phyloP scores from a whole-genome alignment of 2,797 vertebrate genomes.

The Hephaestus fuliginosus region DNA sequence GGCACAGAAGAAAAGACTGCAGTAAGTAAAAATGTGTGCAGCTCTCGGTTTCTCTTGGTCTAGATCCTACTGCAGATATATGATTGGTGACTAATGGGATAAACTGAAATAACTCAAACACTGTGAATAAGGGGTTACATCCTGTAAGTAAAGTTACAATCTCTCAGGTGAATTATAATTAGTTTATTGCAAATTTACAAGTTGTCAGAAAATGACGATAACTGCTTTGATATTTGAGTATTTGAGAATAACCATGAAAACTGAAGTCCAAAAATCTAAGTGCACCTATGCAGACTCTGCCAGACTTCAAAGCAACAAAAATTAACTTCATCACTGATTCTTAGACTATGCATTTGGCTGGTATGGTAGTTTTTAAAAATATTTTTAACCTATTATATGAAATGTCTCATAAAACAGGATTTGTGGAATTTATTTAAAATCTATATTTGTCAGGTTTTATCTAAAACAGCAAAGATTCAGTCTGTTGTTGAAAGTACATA shows the following conservation, averaged over 20 bases:
- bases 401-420: background rate
- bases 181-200: background rate
- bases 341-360: background rate
- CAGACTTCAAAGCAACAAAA: background rate
- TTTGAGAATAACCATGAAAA: background rate
- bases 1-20: slow-evolving; percentile 2
- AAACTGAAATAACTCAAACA: background rate
- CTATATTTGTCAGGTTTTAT: background rate
- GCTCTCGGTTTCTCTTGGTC: background rate
- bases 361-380: background rate
- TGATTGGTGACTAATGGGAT: background rate
- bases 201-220: background rate
- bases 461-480: background rate
- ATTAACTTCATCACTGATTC: background rate
- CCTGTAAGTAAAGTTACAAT: background rate
- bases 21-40: background rate
- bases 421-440: background rate
- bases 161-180: background rate
- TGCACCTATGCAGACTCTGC: too few species aligned
- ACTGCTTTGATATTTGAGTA: background rate
- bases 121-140: background rate
- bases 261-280: too few species aligned
- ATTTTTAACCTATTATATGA: background rate
- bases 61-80: background rate
- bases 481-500: background rate